Conservation (phyloP, 2,888 invertebrate species). For the Leucoptera coffeella region DNA sequence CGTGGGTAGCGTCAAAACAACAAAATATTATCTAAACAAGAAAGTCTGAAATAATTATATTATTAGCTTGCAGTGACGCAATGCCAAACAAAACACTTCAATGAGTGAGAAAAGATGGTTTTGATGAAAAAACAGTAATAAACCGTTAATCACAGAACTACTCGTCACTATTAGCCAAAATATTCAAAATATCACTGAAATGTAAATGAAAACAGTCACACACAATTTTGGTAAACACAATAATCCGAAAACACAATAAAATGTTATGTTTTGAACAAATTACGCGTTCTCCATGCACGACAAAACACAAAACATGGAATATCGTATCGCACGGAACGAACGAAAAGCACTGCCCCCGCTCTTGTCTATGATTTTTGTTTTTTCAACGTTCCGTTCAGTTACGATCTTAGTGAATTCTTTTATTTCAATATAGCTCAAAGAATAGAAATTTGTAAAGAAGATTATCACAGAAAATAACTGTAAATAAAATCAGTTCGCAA, state of each 20-base stretch:
- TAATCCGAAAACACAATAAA: too few relatives aligned
- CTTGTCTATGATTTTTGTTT: conserved; percentile 16
- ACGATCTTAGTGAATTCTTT: neutral
- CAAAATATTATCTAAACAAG: too few relatives aligned
- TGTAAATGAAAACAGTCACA: conserved; percentile 24
- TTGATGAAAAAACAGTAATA: conserved; percentile 33
- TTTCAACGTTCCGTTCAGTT: conserved; percentile 2
- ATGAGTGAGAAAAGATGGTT: too few relatives aligned
- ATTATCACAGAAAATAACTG: too few relatives aligned
- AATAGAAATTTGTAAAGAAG: too few relatives aligned
- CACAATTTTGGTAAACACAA: conserved; percentile 47
- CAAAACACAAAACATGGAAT: conserved; percentile 55
- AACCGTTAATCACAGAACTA: conserved; percentile 29
- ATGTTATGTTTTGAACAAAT: conserved; percentile 32
- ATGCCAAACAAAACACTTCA: conserved; percentile 1
- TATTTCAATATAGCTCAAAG: conserved; percentile 3
- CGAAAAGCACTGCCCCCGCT: too few relatives aligned
- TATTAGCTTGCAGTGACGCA: too few relatives aligned
- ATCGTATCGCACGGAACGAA: too few relatives aligned
- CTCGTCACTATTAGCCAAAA: too few relatives aligned
- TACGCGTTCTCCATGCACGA: conserved; percentile 49
- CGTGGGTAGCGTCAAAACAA: too few relatives aligned
- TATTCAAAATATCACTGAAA: conserved; percentile 19
- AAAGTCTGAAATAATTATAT: too few relatives aligned
- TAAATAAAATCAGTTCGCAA: too few relatives aligned